phyloP scores from a whole-genome alignment of 2,888 invertebrate species.

The Iselma pallidipennis region DNA sequence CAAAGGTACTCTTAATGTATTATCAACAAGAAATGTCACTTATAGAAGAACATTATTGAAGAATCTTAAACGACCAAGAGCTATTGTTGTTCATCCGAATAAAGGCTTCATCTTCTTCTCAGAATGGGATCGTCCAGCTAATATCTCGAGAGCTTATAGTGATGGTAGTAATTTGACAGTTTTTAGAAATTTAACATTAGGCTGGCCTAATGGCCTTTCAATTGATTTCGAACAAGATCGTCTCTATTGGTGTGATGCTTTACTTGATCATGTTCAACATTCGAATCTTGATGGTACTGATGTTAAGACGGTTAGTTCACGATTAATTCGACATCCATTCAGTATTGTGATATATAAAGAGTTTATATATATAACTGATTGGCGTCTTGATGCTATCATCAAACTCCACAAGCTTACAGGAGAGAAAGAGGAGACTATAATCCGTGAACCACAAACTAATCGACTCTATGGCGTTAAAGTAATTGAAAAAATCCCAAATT shows the following conservation, averaged over 20 bases:
- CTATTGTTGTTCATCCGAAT: constrained; percentile 96
- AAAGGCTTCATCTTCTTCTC: constrained; percentile 93
- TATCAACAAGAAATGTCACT: constrained; percentile 85
- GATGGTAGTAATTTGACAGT: constrained; percentile 88
- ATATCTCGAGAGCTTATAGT: constrained; percentile 89
- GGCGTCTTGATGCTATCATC: constrained; percentile 94
- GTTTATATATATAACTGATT: constrained; percentile 96
- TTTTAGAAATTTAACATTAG: constrained; percentile 87
- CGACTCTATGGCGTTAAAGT: constrained; percentile 88
- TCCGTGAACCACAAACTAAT: constrained; percentile 87
- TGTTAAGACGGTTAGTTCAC: constrained; percentile 85
- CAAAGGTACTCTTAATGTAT: constrained; percentile 90
- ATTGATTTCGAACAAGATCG: constrained; percentile 88
- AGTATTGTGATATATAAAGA: constrained; percentile 88
- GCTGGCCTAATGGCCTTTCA: constrained; percentile 97
- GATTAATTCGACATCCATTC: constrained; percentile 86
- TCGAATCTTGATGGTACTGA: constrained; percentile 89
- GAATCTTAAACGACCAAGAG: constrained; percentile 89
- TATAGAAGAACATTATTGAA: constrained; percentile 82
- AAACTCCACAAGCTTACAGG: constrained; percentile 87
- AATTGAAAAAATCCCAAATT: constrained; percentile 6
- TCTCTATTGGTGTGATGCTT: constrained; percentile 96
- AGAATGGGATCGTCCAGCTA: constrained; percentile 96
- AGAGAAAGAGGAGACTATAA: constrained; percentile 82
- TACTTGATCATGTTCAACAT: constrained; percentile 95